Evolutionary conservation across 1,140 invertebrate species (phyloP), one percentile per base, ranked within the genome.

Genomic region (Grapholita molesta): DNA sequence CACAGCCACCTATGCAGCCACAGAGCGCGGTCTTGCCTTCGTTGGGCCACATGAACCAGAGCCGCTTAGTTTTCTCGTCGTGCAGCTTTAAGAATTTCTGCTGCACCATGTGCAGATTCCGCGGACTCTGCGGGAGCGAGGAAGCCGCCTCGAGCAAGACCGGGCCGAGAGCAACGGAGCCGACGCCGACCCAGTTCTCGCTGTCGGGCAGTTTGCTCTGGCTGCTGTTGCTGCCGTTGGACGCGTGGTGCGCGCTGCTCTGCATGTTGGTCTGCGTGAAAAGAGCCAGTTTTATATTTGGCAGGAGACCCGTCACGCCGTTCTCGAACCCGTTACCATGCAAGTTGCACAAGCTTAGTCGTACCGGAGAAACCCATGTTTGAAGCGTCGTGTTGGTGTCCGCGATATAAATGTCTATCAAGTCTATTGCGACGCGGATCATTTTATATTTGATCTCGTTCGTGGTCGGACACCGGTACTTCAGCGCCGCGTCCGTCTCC

Each of bases 401-500:
- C 33, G 98, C 96, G 3, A 99, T 86, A 90, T 97, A 97, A 4
- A 99, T 92, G 90, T 99, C 97, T 4, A 99, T 92, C 0, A 96
- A 95, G 92, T 99, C 99, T 23, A 99, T 93, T 0, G 97, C 96
- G 0, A 99, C 92, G 23, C 99, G 93, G 5, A 97, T 96, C 95
- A 99, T 97, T 79, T 96, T 94, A 84, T 99, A 99, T 83, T 99
- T 99, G 30, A 99, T 96, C 82, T 98, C 96, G 77, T 98, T 97
- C 0, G 95, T 94, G 42, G 95, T 95, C 6, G 97, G 97, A 88
- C 97, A 98, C 74, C 94, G 93, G 80, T 95, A 96, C 82, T 94
- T 95, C 68, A 94, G 94, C 71, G 94, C 94, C 52, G 94, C 89
- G 84, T 96, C 95, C 24, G 95, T 96, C 72, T 96, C 94, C 3